Evolutionary conservation across 2,888 invertebrate species (phyloP).

Genomic region (Latrodectus hesperus): DNA sequence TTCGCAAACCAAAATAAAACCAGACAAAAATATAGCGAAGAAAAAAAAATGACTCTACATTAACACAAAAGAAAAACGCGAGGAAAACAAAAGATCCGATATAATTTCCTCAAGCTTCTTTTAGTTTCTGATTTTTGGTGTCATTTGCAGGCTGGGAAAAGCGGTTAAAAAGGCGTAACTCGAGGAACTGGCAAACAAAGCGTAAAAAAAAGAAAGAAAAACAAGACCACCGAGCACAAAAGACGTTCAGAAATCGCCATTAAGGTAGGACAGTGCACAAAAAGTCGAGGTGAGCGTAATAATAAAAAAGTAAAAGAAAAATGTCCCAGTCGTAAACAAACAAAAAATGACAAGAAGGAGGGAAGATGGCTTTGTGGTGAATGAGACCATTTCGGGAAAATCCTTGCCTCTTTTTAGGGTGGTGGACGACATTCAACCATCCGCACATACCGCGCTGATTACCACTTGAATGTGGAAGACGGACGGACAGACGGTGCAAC

Average conservation of each 20-base stretch:
- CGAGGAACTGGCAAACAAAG: conserved; percentile 6
- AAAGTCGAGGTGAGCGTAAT: neutral
- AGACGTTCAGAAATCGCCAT: neutral
- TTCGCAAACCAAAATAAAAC: no score
- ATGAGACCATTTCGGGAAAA: conserved; percentile 53
- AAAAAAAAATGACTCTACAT: neutral
- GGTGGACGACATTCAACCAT: conserved; percentile 17
- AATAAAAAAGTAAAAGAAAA: conserved; percentile 19
- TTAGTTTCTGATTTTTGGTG: neutral
- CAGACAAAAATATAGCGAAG: neutral
- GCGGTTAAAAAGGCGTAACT: conserved; percentile 27
- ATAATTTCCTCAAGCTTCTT: neutral
- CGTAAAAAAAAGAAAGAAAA: conserved; percentile 7
- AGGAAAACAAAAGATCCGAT: neutral
- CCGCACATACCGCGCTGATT: conserved; percentile 49
- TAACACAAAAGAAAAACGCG: conserved; percentile 1
- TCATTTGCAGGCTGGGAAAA: conserved; percentile 15
- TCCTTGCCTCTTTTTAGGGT: conserved; percentile 11
- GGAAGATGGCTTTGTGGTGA: conserved; percentile 20
- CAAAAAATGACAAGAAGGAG: conserved; percentile 9
- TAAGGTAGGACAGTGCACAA: neutral
- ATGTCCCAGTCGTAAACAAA: conserved; percentile 36
- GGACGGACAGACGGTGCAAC: conserved; percentile 44
- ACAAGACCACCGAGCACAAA: conserved; percentile 8
- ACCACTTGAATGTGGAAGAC: conserved; percentile 66